Conservation (phyloP, 1,140 invertebrate genomes). For the Trialeurodes vaporariorum region DNA sequence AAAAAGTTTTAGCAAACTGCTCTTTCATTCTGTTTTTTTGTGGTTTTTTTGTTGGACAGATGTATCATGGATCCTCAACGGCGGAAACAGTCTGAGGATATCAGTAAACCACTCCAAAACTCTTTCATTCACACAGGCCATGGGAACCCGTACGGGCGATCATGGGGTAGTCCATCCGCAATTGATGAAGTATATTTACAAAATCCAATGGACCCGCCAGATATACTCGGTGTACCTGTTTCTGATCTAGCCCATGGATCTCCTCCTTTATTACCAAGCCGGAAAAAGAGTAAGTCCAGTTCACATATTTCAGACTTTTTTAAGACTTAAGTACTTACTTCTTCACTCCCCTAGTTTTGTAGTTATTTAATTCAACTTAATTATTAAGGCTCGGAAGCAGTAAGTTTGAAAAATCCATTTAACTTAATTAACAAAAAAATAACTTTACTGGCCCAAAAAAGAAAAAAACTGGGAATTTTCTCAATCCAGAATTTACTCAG, state of each 20-base stretch:
- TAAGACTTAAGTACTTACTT: too few relatives aligned
- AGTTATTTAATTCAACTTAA: too few relatives aligned
- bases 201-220: slow-evolving; percentile 74
- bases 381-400: slow-evolving; percentile 5
- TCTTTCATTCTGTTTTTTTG: too few relatives aligned
- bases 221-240: slow-evolving; percentile 42
- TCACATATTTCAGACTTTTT: not conserved
- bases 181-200: slow-evolving; percentile 67
- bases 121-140: slow-evolving; percentile 79
- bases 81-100: slow-evolving; percentile 52
- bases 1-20: too few relatives aligned
- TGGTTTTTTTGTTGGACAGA: slow-evolving; percentile 49
- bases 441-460: too few relatives aligned
- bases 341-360: too few relatives aligned
- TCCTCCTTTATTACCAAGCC: slow-evolving; percentile 11
- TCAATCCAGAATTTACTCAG: too few relatives aligned
- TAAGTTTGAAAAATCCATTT: slow-evolving; percentile 12
- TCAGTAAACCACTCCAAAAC: slow-evolving; percentile 63
- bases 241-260: not conserved
- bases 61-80: slow-evolving; percentile 54
- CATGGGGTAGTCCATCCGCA: slow-evolving; percentile 72
- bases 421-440: too few relatives aligned
- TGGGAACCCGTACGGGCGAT: slow-evolving; percentile 59
- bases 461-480: too few relatives aligned
- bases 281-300: slow-evolving; percentile 9